Evolutionary conservation across 2,113 vertebrate species (phyloP), one percentile per base, ranked within the genome.

Genomic region (Gnathonemus longibarbis): DNA sequence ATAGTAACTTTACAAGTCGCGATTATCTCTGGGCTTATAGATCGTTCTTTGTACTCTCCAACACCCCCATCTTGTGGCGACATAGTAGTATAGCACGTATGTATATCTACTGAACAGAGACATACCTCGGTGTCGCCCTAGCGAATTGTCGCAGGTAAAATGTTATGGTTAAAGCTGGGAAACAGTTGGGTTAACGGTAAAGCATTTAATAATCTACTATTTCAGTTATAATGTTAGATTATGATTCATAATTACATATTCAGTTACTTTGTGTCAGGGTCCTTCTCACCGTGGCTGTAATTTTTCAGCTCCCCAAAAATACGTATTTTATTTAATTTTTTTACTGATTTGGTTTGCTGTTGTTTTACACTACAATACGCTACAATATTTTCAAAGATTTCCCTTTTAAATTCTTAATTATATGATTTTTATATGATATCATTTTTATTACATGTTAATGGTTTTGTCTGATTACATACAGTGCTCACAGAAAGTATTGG

Each of bases 11-110:
- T 24, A 8, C 6, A 35, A 77, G 3, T 77, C 15, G 31, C 13
- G 13, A 39, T 39, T 77, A 39, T 77, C 70, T 39, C 27, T 5
- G 70, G 35, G 2, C 5, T 80, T 80, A 42, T 8, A 19, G 5
- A 3, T 3, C 70, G 0, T 39, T 77, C 5, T 39, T 19, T 80
- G 13, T 42, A 2, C 66, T 83, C 2, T 11, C 50, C 42, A 58
- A 46, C 84, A 85, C 11, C 9, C 13, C 53, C 49, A 85, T 91
- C 77, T 84, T 45, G 90, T 89, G 90, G 89, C 53, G 35, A 56
- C 53, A 48, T 56, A 56, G 24, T 77, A 53, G 13, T 31, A 87
- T 19, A 84, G 5, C 85, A 35, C 8, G 5, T 35, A 87, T 39
- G 46, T 84, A 48, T 27, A 84, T 48, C 7, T 84, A n/a, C 24